These are phyloP conservation scores for Scaptomyza flava DNA, from an alignment of 2,888 invertebrate genomes.

Conservation along the genomic window DNA sequence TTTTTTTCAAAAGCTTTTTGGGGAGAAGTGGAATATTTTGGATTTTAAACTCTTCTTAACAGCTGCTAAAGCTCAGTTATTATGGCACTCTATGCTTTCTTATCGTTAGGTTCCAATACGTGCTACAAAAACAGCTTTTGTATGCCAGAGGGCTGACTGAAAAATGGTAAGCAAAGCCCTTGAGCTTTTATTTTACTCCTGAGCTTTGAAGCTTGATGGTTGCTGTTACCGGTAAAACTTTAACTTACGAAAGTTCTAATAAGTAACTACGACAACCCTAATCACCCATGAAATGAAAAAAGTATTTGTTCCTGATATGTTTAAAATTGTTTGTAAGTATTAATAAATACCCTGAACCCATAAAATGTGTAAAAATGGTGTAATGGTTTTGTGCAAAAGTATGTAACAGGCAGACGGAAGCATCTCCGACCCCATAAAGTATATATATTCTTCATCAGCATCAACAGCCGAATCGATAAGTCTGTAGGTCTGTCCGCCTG, in stretches of 20 bases:
- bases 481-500: too few relatives aligned
- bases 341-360: too few relatives aligned
- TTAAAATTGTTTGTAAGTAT: too few relatives aligned
- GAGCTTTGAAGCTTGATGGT: background rate
- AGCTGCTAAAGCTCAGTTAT: background rate
- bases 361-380: too few relatives aligned
- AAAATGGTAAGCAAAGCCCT: background rate
- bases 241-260: too few relatives aligned
- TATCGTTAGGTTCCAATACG: background rate
- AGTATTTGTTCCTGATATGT: background rate
- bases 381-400: too few relatives aligned
- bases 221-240: background rate
- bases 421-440: too few relatives aligned
- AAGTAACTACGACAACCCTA: constrained; percentile 2
- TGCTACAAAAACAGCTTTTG: background rate
- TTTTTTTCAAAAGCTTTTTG: background rate
- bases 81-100: background rate
- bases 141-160: too few relatives aligned
- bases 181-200: background rate
- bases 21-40: constrained; percentile 18
- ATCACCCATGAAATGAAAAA: too few relatives aligned
- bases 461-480: too few relatives aligned
- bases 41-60: background rate
- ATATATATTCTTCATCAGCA: too few relatives aligned
- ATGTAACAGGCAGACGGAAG: too few relatives aligned